phyloP scores from a whole-genome alignment of 2,797 vertebrate genomes.

The Arnoldichthys spilopterus region DNA sequence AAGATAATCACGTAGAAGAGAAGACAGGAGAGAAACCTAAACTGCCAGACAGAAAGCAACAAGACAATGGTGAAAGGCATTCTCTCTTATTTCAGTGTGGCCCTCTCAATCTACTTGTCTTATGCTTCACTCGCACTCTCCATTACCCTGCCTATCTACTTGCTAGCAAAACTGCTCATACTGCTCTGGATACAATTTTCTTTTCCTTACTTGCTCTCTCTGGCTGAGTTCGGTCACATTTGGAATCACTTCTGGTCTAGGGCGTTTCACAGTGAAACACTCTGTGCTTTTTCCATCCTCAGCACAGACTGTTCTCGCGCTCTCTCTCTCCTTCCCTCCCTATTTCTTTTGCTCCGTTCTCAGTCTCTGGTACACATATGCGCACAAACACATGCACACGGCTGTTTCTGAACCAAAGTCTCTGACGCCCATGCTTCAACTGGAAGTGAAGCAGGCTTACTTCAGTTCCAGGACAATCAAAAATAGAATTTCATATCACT shows the following conservation, averaged over 20 bases:
- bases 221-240: constrained; percentile 56
- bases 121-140: constrained; percentile 25
- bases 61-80: constrained; percentile 12
- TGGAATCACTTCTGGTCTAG: constrained; percentile 63
- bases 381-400: constrained; percentile 35
- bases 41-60: constrained; percentile 33
- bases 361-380: constrained; percentile 37
- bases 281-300: constrained; percentile 55
- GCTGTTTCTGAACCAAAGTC: constrained; percentile 39
- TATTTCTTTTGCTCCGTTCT: constrained; percentile 19
- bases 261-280: constrained; percentile 59
- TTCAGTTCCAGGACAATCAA: background rate
- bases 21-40: constrained; percentile 7
- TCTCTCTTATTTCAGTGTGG: constrained; percentile 17
- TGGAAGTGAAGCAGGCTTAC: background rate
- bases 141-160: constrained; percentile 29
- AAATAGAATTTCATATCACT: background rate
- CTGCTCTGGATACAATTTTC: constrained; percentile 41
- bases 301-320: constrained; percentile 62
- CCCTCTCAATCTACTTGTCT: constrained; percentile 32
- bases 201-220: constrained; percentile 7
- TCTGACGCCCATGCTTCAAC: constrained; percentile 29
- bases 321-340: constrained; percentile 32
- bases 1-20: constrained; percentile 13
- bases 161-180: constrained; percentile 18